Evolutionary conservation across 1,140 invertebrate genomes (phyloP).

Genomic region (Diprion similis): DNA sequence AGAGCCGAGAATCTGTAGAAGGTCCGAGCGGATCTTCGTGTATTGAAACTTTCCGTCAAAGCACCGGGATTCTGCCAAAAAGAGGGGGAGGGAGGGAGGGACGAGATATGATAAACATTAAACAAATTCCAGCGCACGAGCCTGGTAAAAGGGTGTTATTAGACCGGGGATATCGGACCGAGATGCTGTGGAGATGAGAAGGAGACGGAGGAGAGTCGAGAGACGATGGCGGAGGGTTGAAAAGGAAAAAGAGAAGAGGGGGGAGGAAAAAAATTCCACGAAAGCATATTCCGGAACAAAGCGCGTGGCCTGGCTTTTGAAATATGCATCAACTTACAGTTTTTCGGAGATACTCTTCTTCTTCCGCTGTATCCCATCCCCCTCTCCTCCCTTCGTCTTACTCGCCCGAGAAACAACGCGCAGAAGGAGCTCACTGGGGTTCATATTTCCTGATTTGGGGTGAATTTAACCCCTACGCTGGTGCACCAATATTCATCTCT

Average conservation of each 20-base stretch:
- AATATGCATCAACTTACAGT: slow-evolving; percentile 45
- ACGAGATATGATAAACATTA: slow-evolving; percentile 28
- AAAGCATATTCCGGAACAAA: slow-evolving; percentile 44
- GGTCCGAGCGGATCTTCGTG: background rate
- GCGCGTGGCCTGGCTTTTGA: slow-evolving; percentile 34
- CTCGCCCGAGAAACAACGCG: background rate
- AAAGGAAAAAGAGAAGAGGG: background rate
- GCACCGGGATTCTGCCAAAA: background rate
- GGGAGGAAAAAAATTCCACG: slow-evolving; percentile 26
- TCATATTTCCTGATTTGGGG: slow-evolving; percentile 45
- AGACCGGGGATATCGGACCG: slow-evolving; percentile 39
- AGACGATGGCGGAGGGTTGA: too few species aligned
- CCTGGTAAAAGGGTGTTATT: slow-evolving; percentile 42
- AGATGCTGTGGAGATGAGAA: slow-evolving; percentile 2
- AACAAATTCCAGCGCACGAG: slow-evolving; percentile 36
- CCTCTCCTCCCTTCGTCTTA: background rate
- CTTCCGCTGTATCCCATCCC: slow-evolving; percentile 14
- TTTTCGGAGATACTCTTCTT: slow-evolving; percentile 32
- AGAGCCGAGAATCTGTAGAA: too few species aligned
- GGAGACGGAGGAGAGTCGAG: too few species aligned
- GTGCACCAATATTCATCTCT: too few species aligned
- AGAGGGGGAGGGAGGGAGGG: background rate
- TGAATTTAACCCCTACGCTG: slow-evolving; percentile 37
- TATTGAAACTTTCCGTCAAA: background rate
- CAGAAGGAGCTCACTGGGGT: slow-evolving; percentile 17